Evolutionary conservation across 2,113 vertebrate genomes (phyloP), one percentile per base, ranked within the genome.

Genomic region (Syngnathus scovelli): DNA sequence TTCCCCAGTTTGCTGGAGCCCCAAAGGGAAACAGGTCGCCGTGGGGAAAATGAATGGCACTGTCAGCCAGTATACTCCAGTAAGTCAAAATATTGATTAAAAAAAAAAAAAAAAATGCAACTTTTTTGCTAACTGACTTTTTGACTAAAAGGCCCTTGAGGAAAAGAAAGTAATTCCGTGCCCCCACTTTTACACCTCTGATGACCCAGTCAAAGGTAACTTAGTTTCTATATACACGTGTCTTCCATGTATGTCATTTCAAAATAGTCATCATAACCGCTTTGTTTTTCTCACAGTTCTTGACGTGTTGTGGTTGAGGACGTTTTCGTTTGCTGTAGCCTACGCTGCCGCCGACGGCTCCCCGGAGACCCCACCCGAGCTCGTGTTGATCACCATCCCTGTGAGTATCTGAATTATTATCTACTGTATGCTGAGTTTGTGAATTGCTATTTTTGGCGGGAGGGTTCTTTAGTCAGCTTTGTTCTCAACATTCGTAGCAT

Each of bases 1-100:
- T 73, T 81, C 54, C 4, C 70, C 70, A 99, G 97, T 98, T 70
- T 95, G 95, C 83, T 99, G 97, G 97, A 98, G 96, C 83, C 97
- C 96, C 2, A 99, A 99, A 87, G 97, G 97, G 61, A 98, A 98
- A 81, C 97, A 98, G 41, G 89, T 99, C 21, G 94, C 95, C 27
- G 95, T 93, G 12, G 97, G 97, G 38, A 98, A 93, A 39, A 91
- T 93, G 85, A 91, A 99, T 39, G 95, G 93, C 68, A 96, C 95
- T 0, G 93, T 99, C 72, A 91, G 94, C 58, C 97, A 99, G 49
- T 98, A 95, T 52, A 93, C 97, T 43, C 96, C 94, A 18, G 97
- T 99, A 85, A 94, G 95, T 93, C 10, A 61, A 33, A 27, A 37
- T 48, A 58, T 69, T 37, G 48, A 21, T 1, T 51, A 6, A 37